These are phyloP conservation scores for Phortica magna DNA, from an alignment of 2,888 invertebrate genomes.

Conservation along the genomic window DNA sequence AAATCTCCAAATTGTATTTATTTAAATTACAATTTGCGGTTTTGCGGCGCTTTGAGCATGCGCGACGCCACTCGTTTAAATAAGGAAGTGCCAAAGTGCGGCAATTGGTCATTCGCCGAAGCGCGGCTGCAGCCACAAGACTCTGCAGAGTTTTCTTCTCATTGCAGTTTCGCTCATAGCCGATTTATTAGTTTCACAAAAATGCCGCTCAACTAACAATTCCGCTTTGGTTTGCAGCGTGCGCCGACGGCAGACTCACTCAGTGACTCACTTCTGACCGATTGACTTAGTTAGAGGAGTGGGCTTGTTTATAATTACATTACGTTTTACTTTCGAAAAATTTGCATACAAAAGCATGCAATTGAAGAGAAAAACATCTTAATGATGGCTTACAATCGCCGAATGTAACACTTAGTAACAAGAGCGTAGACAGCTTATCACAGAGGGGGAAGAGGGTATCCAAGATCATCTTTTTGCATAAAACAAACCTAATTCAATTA, in stretches of 20 bases:
- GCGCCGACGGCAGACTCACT: not conserved
- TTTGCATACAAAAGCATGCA: not conserved
- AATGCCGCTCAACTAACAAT: not conserved
- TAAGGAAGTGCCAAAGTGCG: conserved; percentile 58
- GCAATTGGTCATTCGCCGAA: conserved; percentile 6
- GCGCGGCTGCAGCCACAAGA: not conserved
- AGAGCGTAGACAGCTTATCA: too few relatives aligned
- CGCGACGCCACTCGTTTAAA: conserved; percentile 39
- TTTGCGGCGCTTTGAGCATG: not conserved
- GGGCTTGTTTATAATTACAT: not conserved
- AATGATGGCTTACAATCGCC: too few relatives aligned
- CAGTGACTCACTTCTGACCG: not conserved
- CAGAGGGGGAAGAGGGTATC: too few relatives aligned
- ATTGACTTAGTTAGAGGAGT: conserved; percentile 6
- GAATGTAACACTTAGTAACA: too few relatives aligned
- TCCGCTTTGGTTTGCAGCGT: not conserved
- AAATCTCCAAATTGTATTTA: conserved; percentile 26
- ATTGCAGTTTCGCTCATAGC: not conserved
- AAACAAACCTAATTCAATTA: too few relatives aligned
- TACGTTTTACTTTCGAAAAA: not conserved
- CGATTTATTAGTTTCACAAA: conserved; percentile 2
- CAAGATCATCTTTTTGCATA: too few relatives aligned
- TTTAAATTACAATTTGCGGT: conserved; percentile 27
- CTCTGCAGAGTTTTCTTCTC: conserved; percentile 18
- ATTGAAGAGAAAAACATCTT: too few relatives aligned